Base-by-base conservation (phyloP, 2,797 vertebrate species). In the Naso thynnoides region DNA sequence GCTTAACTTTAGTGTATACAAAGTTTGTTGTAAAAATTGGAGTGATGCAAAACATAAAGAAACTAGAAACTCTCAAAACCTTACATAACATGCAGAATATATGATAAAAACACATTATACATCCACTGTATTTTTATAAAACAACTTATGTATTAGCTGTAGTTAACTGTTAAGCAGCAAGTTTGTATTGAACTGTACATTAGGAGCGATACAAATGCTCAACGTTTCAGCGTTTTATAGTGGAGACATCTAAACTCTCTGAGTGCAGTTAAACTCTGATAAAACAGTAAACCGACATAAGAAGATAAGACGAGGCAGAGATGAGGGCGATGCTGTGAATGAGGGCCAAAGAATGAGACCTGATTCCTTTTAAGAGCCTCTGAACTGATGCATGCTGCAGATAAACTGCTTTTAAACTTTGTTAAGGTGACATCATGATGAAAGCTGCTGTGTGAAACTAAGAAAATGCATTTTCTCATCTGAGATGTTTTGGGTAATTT, bases 321-420 rank as follows among this genome's bases (percentile, higher is more conserved):
- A 82, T 84, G 81, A 66, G 65, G 39, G 39, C 58, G 79, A 87
- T 85, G 59, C 60, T 76, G 78, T 87, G 78, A 86, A 87, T 92
- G 89, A 58, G 79, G 90, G 91, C 72, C 26, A 75, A 74, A 92
- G 62, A 91, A 86, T 89, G 74, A 87, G 79, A 90, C 73, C 33
- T 83, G 86, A 89, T 89, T 91, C 76, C 76, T 82, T 82, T 62
- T 78, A 83, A 91, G 83, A 87, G 64, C 83, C 79, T 64, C 64
- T 59, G 72, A 72, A 63, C 67, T 56, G 77, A 86, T 91, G 79
- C 52, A 60, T 39, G 73, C 85, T 23, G 36, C 45, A 79, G 88
- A 88, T 88, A 85, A 87, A 80, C 60, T 53, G 61, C 74, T 84
- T 66, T 73, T 60, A 60, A 47, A 29, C 42, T 67, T 76, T 83